Evolutionary conservation across 2,113 vertebrate species (phyloP), one percentile per base, ranked within the genome.

Genomic region (Phylloscopus whistleri): DNA sequence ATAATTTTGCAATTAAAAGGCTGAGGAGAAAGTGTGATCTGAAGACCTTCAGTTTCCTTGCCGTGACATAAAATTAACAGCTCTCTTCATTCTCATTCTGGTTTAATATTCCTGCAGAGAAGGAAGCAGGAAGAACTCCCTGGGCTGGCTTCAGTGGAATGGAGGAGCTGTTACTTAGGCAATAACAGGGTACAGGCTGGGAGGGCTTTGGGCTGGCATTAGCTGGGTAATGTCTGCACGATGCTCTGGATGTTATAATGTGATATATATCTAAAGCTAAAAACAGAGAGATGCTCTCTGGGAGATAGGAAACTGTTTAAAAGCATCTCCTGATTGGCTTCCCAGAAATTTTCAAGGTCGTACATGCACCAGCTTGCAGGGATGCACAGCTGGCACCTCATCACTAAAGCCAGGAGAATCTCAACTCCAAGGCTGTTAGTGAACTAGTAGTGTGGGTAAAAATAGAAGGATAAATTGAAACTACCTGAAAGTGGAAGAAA

Each of bases 321-420:
- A 91, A 52, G 59, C 55, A 37, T 43, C 49, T 95, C 63, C 58
- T 89, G 60, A 84, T 64, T 87, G 87, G 66, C 41, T 81, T n/a
- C 21, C 17, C 3, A 23, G 64, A 48, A 94, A 66, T 63, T 52
- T 43, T 91, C 90, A 94, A 95, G 93, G 95, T 96, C 72, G 11
- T 33, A 13, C 3, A 0, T 55, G 79, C 43, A 56, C 11, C 51
- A 76, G 78, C 75, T 94, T 88, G 91, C 87, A 95, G 80, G 79
- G 87, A 77, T 84, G 96, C 87, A 93, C 82, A 95, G 95, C 96
- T 97, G 94, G 93, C 77, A 67, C 56, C 90, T 94, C 84, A 69
- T 46, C 67, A 49, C 93, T 49, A 49, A 74, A 91, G 41, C 4
- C 72, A 88, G 72, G 52, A 95, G 85, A 82, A 74, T 81, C 88